Evolutionary conservation across 1,140 invertebrate species (phyloP).

Genomic region (Panagrolaimus sp.): DNA sequence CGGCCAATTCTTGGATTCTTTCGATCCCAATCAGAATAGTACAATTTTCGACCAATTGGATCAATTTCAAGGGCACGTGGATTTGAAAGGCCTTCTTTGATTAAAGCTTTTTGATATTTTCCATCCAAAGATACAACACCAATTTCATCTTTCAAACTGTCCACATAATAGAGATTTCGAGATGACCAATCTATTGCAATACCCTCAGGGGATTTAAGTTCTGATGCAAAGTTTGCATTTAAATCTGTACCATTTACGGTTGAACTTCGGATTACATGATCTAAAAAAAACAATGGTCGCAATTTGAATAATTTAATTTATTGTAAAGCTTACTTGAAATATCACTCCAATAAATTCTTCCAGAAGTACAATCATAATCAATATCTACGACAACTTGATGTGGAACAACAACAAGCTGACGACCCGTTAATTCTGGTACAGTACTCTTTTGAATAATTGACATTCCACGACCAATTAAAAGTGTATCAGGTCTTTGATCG

Average conservation of each 20-base stretch:
- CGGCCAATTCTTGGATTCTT: constrained; percentile 80
- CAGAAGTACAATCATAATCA: constrained; percentile 60
- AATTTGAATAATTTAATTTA: constrained; percentile 1
- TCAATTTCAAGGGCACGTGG: constrained; percentile 89
- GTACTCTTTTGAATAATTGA: constrained; percentile 59
- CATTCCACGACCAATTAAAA: constrained; percentile 61
- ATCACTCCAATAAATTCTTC: constrained; percentile 61
- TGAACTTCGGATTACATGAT: constrained; percentile 47
- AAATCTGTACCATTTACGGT: constrained; percentile 51
- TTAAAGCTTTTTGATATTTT: constrained; percentile 68
- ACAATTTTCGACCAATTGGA: constrained; percentile 81
- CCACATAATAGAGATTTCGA: constrained; percentile 89
- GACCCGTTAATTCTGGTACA: constrained; percentile 53
- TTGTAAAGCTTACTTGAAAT: constrained; percentile 40
- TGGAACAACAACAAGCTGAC: constrained; percentile 56
- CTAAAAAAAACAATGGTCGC: constrained; percentile 16
- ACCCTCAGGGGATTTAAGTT: constrained; percentile 70
- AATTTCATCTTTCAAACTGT: constrained; percentile 75
- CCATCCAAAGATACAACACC: constrained; percentile 78
- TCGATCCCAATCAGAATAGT: constrained; percentile 97
- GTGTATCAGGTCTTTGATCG: constrained; percentile 27
- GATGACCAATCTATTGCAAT: constrained; percentile 84
- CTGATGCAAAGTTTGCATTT: constrained; percentile 24
- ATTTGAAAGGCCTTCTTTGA: constrained; percentile 74
- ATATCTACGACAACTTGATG: constrained; percentile 60